Percentiles rank a stretch among this genome's conserved stretches.
Evolutionary conservation across 2,797 vertebrate genomes (phyloP).

Genomic region (Sebastiscus albofasciatus): DNA sequence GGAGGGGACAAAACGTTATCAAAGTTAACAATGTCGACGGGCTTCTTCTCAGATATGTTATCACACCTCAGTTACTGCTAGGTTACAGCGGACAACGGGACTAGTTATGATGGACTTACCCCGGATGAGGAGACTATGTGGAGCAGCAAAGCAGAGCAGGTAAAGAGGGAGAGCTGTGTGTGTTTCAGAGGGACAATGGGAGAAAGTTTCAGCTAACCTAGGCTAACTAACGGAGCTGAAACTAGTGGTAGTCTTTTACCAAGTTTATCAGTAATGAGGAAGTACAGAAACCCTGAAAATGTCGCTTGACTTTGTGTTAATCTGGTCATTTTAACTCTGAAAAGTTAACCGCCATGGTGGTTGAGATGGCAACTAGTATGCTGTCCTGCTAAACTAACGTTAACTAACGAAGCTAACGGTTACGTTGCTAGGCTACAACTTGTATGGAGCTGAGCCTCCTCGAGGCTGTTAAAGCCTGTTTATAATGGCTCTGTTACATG

Average conservation of each 20-base stretch:
- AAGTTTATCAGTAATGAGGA: background rate
- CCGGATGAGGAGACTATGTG: slow-evolving; percentile 33
- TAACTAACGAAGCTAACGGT: background rate
- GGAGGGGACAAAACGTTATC: slow-evolving; percentile 10
- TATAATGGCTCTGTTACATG: too few species aligned
- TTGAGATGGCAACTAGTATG: background rate
- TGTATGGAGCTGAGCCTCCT: background rate
- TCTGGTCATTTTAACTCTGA: background rate
- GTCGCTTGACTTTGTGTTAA: background rate
- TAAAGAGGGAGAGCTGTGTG: slow-evolving; percentile 43
- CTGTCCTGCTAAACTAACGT: background rate
- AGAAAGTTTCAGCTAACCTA: slow-evolving; percentile 69
- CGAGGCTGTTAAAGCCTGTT: background rate
- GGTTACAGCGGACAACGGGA: background rate
- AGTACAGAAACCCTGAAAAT: background rate
- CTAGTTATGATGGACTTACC: slow-evolving; percentile 38
- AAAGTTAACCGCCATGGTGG: background rate
- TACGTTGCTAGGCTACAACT: background rate
- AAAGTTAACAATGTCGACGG: slow-evolving; percentile 2
- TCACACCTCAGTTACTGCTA: background rate
- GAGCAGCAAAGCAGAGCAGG: slow-evolving; percentile 62
- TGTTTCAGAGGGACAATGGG: slow-evolving; percentile 66
- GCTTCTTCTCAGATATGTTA: background rate
- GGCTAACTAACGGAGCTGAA: slow-evolving; percentile 55
- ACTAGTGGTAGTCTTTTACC: background rate